Evolutionary conservation across 2,113 vertebrate genomes (phyloP).

Genomic region (Syngnathus floridae): DNA sequence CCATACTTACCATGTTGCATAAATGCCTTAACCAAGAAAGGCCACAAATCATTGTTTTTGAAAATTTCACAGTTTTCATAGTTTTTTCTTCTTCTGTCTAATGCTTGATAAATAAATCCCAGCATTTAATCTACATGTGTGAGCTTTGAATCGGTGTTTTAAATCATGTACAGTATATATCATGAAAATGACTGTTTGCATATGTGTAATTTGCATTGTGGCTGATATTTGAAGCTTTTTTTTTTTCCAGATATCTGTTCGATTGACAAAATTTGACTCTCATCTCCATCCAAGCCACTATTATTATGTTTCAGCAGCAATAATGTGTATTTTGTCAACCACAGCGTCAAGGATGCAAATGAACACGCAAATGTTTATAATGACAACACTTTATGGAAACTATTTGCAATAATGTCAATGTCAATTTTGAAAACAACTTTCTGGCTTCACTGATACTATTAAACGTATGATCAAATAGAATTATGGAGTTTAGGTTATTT

Average conservation of each 20-base stretch:
- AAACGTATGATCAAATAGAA: not conserved
- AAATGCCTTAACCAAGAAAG: constrained; percentile 14
- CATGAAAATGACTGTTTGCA: not conserved
- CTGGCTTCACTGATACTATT: no score
- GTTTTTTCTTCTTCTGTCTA: not conserved
- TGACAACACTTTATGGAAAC: constrained; percentile 14
- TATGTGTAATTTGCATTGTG: constrained; percentile 41
- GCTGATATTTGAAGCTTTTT: constrained; percentile 47
- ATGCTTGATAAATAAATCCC: not conserved
- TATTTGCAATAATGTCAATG: not conserved
- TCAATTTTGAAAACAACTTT: not conserved
- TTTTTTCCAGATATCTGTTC: constrained; percentile 35
- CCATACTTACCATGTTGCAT: constrained; percentile 17
- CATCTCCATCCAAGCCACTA: constrained; percentile 25
- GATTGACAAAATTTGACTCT: constrained; percentile 52
- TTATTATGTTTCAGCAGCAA: constrained; percentile 43
- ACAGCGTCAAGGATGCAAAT: constrained; percentile 47
- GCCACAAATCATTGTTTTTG: not conserved
- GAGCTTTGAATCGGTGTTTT: not conserved
- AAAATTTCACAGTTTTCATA: not conserved
- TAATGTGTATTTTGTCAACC: constrained; percentile 42
- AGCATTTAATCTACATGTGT: not conserved
- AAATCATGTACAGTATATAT: not conserved
- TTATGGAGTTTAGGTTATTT: not conserved
- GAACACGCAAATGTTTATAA: constrained; percentile 32